Evolutionary conservation across 2,888 invertebrate genomes (phyloP).

Genomic region (Scotopteryx bipunctaria): DNA sequence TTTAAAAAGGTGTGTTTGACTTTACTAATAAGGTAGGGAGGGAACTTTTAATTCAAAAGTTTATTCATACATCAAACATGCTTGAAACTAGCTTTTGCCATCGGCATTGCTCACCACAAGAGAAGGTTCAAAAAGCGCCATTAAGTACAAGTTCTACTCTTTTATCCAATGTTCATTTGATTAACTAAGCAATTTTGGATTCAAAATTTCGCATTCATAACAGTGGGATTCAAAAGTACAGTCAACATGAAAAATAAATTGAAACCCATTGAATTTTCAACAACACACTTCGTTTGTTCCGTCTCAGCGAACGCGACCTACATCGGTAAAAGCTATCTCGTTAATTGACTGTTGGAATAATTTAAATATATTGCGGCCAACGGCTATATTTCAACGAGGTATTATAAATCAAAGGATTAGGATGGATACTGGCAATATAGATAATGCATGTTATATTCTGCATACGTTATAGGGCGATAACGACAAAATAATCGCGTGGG

Average conservation of each 20-base stretch:
- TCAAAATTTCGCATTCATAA: not conserved
- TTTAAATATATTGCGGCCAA: conserved; percentile 78
- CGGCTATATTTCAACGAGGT: conserved; percentile 73
- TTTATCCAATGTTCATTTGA: not conserved
- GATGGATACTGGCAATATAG: conserved; percentile 74
- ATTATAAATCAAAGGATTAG: conserved; percentile 83
- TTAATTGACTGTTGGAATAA: conserved; percentile 81
- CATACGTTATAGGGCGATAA: conserved; percentile 81
- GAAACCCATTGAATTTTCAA: conserved; percentile 45
- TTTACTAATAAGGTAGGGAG: conserved; percentile 74
- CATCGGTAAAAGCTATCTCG: conserved; percentile 72
- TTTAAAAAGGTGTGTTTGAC: conserved; percentile 80
- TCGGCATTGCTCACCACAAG: not conserved
- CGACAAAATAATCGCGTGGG: conserved; percentile 73
- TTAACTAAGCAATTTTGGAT: not conserved
- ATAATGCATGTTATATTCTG: conserved; percentile 78
- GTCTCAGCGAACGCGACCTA: conserved; percentile 56
- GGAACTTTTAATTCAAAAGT: conserved; percentile 56
- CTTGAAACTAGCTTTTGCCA: not conserved
- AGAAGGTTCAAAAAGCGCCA: not conserved
- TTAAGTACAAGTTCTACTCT: not conserved
- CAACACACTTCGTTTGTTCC: conserved; percentile 45
- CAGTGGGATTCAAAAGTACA: conserved; percentile 8
- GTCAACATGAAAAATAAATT: conserved; percentile 38
- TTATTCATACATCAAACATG: conserved; percentile 31